A percentile compares a stretch with the other conserved stretches of the same genome.
Evolutionary conservation across 2,797 vertebrate species (phyloP).

Genomic region (Falco concolor): DNA sequence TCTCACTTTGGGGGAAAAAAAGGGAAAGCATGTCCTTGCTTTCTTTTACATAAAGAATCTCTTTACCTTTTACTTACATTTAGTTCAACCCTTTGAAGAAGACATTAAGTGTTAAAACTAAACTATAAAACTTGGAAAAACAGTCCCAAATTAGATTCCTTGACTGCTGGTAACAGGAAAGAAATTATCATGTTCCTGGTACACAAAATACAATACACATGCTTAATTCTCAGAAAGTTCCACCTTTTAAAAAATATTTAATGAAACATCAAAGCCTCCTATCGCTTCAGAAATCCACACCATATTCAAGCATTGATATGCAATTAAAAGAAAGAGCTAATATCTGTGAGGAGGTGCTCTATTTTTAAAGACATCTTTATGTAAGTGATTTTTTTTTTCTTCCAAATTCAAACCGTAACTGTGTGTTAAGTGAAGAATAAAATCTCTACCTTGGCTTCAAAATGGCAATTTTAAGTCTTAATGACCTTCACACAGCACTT

Average conservation of each 20-base stretch:
- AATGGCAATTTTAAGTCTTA: constrained; percentile 71
- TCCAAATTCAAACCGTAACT: constrained; percentile 12
- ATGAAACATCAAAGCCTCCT: constrained; percentile 74
- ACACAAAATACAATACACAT: constrained; percentile 63
- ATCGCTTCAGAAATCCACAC: constrained; percentile 70
- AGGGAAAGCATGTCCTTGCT: not conserved
- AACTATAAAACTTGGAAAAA: constrained; percentile 19
- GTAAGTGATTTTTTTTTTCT: constrained; percentile 1
- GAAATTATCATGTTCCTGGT: constrained; percentile 44
- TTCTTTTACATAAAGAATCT: constrained; percentile 23
- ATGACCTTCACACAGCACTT: constrained; percentile 64
- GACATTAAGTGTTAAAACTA: constrained; percentile 26
- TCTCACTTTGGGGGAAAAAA: not conserved
- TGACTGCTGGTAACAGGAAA: constrained; percentile 41
- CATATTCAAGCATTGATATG: constrained; percentile 61
- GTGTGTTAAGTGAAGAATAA: constrained; percentile 57
- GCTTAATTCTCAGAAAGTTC: constrained; percentile 54
- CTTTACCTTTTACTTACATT: constrained; percentile 43
- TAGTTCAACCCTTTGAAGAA: constrained; percentile 50
- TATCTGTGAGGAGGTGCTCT: constrained; percentile 66
- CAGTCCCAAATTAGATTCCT: constrained; percentile 33
- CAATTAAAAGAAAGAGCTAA: constrained; percentile 75
- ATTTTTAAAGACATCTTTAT: constrained; percentile 68
- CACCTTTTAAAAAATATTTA: constrained; percentile 74
- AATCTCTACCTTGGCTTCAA: constrained; percentile 67